Evolutionary conservation across 2,888 invertebrate genomes (phyloP), one percentile per base, ranked within the genome.

Genomic region (Cheilosia impressa): DNA sequence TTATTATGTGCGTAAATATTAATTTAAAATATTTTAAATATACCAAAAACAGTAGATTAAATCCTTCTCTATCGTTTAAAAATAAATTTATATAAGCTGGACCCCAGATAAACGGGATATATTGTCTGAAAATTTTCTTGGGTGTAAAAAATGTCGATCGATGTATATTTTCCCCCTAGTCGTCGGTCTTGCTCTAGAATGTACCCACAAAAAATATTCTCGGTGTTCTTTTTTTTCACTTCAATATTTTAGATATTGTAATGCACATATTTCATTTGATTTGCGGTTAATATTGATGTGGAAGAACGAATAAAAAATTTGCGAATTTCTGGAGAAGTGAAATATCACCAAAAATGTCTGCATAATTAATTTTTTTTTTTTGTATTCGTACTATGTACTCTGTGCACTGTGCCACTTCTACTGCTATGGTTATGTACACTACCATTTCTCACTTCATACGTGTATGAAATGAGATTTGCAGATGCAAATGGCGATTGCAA

Each of bases 1-100:
- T 87, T 88, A 90, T 91, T 91, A 92, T 92, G 92, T 92, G 90
- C 91, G 92, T 92, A 91, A 78, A 83, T 75, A 75, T 78, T 53
- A n/a, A 65, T 58, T 45, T 34, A 87, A 85, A 65, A 69, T 80
- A 63, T 71, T 77, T n/a, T 9, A 81, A 88, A 72, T 22, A 31
- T 62, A 76, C 27, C 22, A 13, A 34, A 87, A 83, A 73, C 71
- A 27, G 17, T 58, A 43, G 71, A 65, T 83, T 43, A 68, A 17
- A 55, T 78, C 77, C 71, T 88, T 79, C 66, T 88, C 52, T 62
- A 58, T 73, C 63, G 62, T 31, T 72, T 72, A 13, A 60, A 68
- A 24, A 38, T 19, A 65, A 69, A 65, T 80, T 55, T 41, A 53
- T n/a, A 7, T 24, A 10, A 1, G 6, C 10, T 43, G 1, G 13